Percentiles rank a stretch among this genome's conserved stretches.
Evolutionary conservation across 2,113 vertebrate genomes (phyloP).

Genomic region (Fukomys damarensis): DNA sequence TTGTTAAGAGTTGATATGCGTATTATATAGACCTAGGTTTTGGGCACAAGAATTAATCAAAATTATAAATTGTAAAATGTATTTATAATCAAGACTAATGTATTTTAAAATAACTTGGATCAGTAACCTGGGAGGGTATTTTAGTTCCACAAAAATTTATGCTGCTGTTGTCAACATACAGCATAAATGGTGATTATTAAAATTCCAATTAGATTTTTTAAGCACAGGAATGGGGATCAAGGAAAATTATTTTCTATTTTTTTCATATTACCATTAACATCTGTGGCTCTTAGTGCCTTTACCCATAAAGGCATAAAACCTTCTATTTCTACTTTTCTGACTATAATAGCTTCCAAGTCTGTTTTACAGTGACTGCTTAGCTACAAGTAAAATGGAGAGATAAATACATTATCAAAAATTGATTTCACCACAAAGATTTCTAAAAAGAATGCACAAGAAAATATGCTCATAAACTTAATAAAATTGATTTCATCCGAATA

Average conservation of each 20-base stretch:
- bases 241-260: background rate
- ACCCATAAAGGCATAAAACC: background rate
- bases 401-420: constrained; percentile 39
- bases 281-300: background rate
- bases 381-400: constrained; percentile 12
- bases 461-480: background rate
- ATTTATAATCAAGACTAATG: background rate
- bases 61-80: background rate
- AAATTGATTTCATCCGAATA: constrained; percentile 44
- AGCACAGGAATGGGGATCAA: background rate
- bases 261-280: background rate
- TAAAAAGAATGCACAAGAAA: background rate
- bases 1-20: background rate
- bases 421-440: background rate
- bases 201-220: background rate
- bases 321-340: background rate
- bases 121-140: background rate
- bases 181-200: background rate
- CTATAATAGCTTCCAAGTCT: constrained; percentile 15
- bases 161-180: background rate
- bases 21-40: background rate
- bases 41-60: background rate
- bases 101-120: constrained; percentile 6
- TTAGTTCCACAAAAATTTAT: background rate
- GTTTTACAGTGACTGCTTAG: background rate